A percentile compares a stretch with the other conserved stretches of the same genome.
Conservation (phyloP, 2,888 invertebrate genomes). For the Aleiodes leptofemur region DNA sequence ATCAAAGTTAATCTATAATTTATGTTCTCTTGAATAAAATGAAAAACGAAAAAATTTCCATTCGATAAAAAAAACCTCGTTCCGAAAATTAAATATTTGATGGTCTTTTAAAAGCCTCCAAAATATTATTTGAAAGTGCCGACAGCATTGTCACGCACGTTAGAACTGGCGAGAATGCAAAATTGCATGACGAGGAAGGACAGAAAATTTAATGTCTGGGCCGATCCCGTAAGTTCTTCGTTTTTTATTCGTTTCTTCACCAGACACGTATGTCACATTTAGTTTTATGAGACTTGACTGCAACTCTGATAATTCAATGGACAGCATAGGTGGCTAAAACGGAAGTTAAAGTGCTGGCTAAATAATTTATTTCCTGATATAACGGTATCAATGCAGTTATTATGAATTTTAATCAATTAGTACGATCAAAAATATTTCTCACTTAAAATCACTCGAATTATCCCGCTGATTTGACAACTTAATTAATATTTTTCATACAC, state of each 20-base stretch:
- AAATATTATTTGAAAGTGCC: slow-evolving; percentile 9
- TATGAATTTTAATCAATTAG: slow-evolving; percentile 18
- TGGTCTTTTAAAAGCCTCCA: slow-evolving; percentile 24
- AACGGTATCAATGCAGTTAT: slow-evolving; percentile 31
- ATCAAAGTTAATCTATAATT: too few species aligned
- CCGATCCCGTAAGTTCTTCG: slow-evolving; percentile 15
- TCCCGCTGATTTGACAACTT: too few species aligned
- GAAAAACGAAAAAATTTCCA: too few species aligned
- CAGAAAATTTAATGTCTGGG: not conserved
- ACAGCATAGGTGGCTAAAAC: not conserved
- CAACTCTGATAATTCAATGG: not conserved
- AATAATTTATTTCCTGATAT: slow-evolving; percentile 12
- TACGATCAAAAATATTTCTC: not conserved
- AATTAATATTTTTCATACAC: slow-evolving; percentile 7
- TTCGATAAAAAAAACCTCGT: slow-evolving; percentile 9
- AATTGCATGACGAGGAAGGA: slow-evolving; percentile 38
- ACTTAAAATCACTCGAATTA: too few species aligned
- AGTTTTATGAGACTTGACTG: slow-evolving; percentile 15
- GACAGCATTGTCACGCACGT: slow-evolving; percentile 36
- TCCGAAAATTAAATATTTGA: slow-evolving; percentile 27
- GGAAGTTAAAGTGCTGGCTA: slow-evolving; percentile 6
- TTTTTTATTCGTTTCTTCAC: not conserved
- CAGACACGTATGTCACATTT: slow-evolving; percentile 26
- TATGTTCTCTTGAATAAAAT: too few species aligned
- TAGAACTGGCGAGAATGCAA: slow-evolving; percentile 45